Evolutionary conservation across 37 sponge, comb jelly and placozoan species (phyloP), one percentile per base, ranked within the genome.

Genomic region (Oscarella lobularis): DNA sequence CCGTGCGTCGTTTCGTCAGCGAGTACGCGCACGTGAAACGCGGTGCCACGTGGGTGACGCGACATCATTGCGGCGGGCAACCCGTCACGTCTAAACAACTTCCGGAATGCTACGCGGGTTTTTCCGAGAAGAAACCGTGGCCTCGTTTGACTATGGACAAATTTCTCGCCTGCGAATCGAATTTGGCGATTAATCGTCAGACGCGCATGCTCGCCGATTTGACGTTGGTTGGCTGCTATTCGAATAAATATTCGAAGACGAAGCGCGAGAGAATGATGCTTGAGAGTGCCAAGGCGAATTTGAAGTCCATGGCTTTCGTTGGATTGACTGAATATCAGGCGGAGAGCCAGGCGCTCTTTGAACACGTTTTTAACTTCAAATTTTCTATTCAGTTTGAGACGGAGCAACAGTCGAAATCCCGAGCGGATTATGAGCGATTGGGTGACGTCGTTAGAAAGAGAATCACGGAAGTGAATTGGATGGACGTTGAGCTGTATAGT

Each of bases 111-210:
- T 91, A 81, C 30, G 76, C 79, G 30, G 84, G 87, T 0, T 89
- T 36, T 55, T 87, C 80, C 33, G 34, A 80, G 1, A 73, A 79
- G 29, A 31, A 40, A 30, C 38, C 72, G 0, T 92, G 93, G 93
- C 9, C 41, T 35, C 73, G 83, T 55, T 41, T 89, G n/a, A 81
- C 87, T 0, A 38, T 91, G 35, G 41, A 76, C 1, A 38, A 81
- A 33, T 95, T 88, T 60, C 31, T 95, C 39, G 32, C 83, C 1
- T 95, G 95, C 73, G 67, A 78, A 34, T 66, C 54, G 33, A 95
- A 95, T 72, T 80, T 85, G 80, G 95, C 87, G 30, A 77, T 75
- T 14, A 95, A 95, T 37, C 74, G 95, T 37, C 93, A 91, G 36
- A 86, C 89, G 0, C 6, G 80, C 29, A 83, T 83, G 84, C 73